Base-by-base conservation (phyloP, 2,113 vertebrate genomes). In the Dunckerocampus dactyliophorus region DNA sequence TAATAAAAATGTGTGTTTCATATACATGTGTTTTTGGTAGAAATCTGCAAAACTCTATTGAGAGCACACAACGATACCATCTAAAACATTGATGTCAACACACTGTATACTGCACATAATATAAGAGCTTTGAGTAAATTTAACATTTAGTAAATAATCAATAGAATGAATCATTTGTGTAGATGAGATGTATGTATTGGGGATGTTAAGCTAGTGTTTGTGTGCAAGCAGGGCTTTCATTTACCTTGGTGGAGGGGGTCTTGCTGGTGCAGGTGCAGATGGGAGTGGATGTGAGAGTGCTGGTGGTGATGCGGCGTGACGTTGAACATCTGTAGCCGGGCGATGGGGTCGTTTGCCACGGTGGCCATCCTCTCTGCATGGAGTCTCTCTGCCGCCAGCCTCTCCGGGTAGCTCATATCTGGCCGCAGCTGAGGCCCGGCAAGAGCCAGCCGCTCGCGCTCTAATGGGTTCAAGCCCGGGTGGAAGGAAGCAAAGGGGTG, bases 291-390 rank as follows among this genome's bases (percentile, higher is more conserved):
- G 85, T 99, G 97, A 0, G 97, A 99, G 81, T 99, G 97, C 81
- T 99, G 97, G 89, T 99, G 97, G 63, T 99, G 97, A 79, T 99
- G 97, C 0, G 96, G 97, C 0, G 97, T 99, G 62, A 99, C 95
- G 8, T 98, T 99, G 93, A 98, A 99, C 96, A 99, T 98, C 92
- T 99, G 97, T 22, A 99, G 92, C 43, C 97, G 91, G 0, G 95
- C 94, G 81, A 99, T 91, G 12, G 95, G 95, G 86, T 98, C 97
- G 1, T 96, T 96, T 69, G 95, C 93, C 54, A 99, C 92, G 0
- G 95, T 93, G 0, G 95, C 96, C 95, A 99, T 96, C 67, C 97
- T 91, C 87, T 98, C 97, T 0, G 94, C 95, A 0, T 98, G 96
- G 66, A 99, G 94, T 21, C 96, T 89, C 87, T 98, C 97, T 0